phyloP scores from a whole-genome alignment of 2,888 invertebrate genomes.

The Lampropteryx suffumata region DNA sequence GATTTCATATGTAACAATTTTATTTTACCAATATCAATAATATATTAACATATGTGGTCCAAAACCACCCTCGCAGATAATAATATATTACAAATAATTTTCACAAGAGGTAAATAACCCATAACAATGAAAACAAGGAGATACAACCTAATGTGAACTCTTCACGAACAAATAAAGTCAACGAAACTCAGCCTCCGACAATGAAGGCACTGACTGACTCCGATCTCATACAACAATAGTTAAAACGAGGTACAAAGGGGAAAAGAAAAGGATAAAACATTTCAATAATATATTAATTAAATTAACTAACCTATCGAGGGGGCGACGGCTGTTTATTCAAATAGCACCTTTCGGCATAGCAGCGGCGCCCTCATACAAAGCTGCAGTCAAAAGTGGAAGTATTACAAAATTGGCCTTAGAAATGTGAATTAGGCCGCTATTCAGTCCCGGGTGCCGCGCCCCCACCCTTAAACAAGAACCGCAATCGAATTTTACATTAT shows the following conservation, averaged over 20 bases:
- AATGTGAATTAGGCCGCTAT: conserved; percentile 46
- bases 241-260: conserved; percentile 71
- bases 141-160: conserved; percentile 58
- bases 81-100: conserved; percentile 82
- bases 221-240: conserved; percentile 61
- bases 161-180: conserved; percentile 51
- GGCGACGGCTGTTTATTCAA: conserved; percentile 40
- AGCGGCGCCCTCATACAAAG: conserved; percentile 6
- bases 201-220: conserved; percentile 50
- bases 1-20: conserved; percentile 79
- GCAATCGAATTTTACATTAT: conserved; percentile 69
- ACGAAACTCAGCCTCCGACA: conserved; percentile 53
- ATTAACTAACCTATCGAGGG: conserved; percentile 57
- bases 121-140: conserved; percentile 77
- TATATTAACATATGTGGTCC: conserved; percentile 83
- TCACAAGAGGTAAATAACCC: conserved; percentile 75
- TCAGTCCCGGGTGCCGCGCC: conserved; percentile 44
- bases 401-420: conserved; percentile 31
- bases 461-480: conserved; percentile 41
- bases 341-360: conserved; percentile 30
- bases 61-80: conserved; percentile 78
- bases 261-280: conserved; percentile 63
- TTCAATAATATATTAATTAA: conserved; percentile 68
- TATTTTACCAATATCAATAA: conserved; percentile 83
- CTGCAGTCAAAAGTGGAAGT: conserved; percentile 33